Evolutionary conservation across 2,113 vertebrate species (phyloP), one percentile per base, ranked within the genome.

Genomic region (Scomber scombrus): DNA sequence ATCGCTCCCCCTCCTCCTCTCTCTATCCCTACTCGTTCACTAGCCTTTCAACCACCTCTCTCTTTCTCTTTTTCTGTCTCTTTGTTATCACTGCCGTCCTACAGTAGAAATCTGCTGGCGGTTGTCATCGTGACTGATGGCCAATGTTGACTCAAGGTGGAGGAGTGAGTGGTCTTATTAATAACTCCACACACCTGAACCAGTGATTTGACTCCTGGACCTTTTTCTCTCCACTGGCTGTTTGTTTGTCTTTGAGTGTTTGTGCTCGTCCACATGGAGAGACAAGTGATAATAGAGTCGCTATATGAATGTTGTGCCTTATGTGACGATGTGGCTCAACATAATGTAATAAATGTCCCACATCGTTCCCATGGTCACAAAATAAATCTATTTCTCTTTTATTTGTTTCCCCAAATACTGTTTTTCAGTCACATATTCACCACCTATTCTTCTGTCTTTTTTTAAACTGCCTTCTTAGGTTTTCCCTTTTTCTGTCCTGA

Each of bases 41-140:
- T 16, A 9, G 14, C 40, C 46, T n/a, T n/a, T 70, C 61, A 8
- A 11, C 43, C 46, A 8, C 19, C 34, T 12, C 63, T 56, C 50
- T 19, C 34, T 13, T 10, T 26, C 1, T 26, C 7, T 34, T 49
- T 67, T 11, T 16, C 71, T 12, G 14, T 29, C 11, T 57, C 31
- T 68, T 50, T 70, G 56, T 84, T 51, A 19, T 40, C 63, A 56
- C 43, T 45, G 26, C 56, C 15, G 3, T 76, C 71, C 61, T n/a
- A n/a, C n/a, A n/a, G n/a, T 5, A 14, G 4, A 72, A 76, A 85
- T 87, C 66, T 78, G 71, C 80, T 72, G 3, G 5, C 19, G 2
- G 19, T 65, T 85, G 65, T 80, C 86, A 68, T 5, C 10, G 67
- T 90, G 90, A 90, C 75, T 76, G 90, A 91, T 89, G 63, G 73